phyloP scores from a whole-genome alignment of 2,113 vertebrate species.

The Bostrychus sinensis region DNA sequence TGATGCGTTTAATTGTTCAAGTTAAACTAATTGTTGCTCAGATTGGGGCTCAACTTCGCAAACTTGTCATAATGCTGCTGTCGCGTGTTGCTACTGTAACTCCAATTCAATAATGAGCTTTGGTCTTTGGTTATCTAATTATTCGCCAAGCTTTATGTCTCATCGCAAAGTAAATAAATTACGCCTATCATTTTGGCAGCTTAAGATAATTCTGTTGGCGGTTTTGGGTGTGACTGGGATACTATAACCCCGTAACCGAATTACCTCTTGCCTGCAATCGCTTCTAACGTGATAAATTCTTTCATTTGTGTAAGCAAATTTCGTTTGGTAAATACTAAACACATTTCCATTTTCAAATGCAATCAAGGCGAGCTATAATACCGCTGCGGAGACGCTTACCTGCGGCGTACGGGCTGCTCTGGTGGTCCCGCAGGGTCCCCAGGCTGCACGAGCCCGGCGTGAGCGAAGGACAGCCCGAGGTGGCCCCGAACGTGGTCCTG shows the following conservation, averaged over 20 bases:
- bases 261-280: constrained; percentile 99
- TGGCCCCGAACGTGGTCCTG: constrained; percentile 99
- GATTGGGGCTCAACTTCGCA: constrained; percentile 71
- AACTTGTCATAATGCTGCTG: constrained; percentile 79
- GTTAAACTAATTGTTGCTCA: constrained; percentile 79
- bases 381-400: constrained; percentile 90
- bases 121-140: constrained; percentile 99
- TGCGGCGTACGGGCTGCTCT: constrained; percentile 99
- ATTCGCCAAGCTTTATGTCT: constrained; percentile 99
- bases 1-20: constrained; percentile 77
- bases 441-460: constrained; percentile 99
- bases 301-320: constrained; percentile 99
- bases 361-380: constrained; percentile 97
- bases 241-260: constrained; percentile 99
- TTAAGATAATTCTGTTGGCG: constrained; percentile 99
- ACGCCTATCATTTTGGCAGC: constrained; percentile 99
- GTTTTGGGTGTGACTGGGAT: constrained; percentile 99
- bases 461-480: constrained; percentile 97
- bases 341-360: constrained; percentile 99
- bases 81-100: constrained; percentile 76
- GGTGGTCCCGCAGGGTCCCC: constrained; percentile 97
- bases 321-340: constrained; percentile 99
- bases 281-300: constrained; percentile 99
- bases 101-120: constrained; percentile 98
- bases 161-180: constrained; percentile 99